Evolutionary conservation across 1,140 invertebrate species (phyloP), one percentile per base, ranked within the genome.

Genomic region (Nasonia vitripennis): DNA sequence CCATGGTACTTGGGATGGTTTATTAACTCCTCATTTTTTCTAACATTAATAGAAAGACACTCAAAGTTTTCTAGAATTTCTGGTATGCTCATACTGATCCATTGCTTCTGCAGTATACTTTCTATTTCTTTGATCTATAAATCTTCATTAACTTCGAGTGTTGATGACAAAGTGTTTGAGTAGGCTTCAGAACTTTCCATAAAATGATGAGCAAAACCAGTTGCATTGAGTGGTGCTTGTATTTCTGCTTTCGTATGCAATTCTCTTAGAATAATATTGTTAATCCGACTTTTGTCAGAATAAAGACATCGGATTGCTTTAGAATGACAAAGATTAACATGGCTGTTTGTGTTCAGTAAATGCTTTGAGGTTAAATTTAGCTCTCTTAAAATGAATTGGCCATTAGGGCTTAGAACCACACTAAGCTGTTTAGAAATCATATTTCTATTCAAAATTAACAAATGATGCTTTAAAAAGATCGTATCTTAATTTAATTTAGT

Each of bases 51-150:
- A 9, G 88, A 89, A 6, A 91, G 70, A 11, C 78, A 79, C 34
- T 87, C 83, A 51, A 90, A 83, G n/a, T 83, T 87, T 0, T 87
- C 51, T 3, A 90, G 27, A 2, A 88, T 77, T 48, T 89, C 87
- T 23, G 34, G 6, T 10, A 74, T 34, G 7, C 34, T 87, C 12
- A 45, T 48, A 23, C 62, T 80, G 14, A 11, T 55, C 87, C 89
- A 89, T 55, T 87, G 48, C 31, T 87, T 31, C 3, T 81, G 4
- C 34, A 90, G 11, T 11, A 88, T 80, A 20, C 34, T 12, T 23
- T 86, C 17, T 9, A 85, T 67, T 1, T 86, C 34, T 0, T 85
- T 48, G 9, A 87, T 85, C 0, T 75, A 31, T 1, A 89, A 45
- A 41, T 83, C 12, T 34, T 80, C 6, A 12, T 87, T 37, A 1